A percentile compares a stretch with the other conserved stretches of the same genome.
Evolutionary conservation across 2,888 invertebrate species (phyloP).

Genomic region (Patella pellucida): DNA sequence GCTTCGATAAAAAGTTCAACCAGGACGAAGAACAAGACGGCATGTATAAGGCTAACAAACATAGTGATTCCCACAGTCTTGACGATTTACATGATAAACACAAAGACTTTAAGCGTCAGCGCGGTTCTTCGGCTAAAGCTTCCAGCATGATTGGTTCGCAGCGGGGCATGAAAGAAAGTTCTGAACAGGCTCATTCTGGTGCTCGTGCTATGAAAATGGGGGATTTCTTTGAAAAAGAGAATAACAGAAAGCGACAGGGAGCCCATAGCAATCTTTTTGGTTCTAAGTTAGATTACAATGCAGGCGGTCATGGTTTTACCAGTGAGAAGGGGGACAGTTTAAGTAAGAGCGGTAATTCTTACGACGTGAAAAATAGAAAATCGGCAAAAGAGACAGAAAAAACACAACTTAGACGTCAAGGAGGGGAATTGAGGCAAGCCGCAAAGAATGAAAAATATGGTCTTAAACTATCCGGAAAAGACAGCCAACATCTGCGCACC

Average conservation of each 20-base stretch:
- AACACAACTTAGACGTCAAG: too few species aligned
- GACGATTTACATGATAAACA: background rate
- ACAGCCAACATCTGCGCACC: too few species aligned
- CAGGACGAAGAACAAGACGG: background rate
- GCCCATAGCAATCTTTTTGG: background rate
- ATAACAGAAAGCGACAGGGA: background rate
- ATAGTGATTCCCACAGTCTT: background rate
- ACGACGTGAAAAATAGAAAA: background rate
- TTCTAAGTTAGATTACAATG: background rate
- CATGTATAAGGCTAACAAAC: background rate
- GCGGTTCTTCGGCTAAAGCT: background rate
- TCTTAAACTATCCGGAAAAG: too few species aligned
- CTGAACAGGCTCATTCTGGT: background rate
- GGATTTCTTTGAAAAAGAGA: background rate
- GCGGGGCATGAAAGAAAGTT: background rate
- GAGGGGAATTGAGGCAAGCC: too few species aligned
- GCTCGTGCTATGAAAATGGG: background rate
- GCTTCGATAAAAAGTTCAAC: background rate
- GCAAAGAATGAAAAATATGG: too few species aligned
- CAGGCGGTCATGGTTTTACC: background rate
- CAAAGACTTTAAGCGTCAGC: background rate
- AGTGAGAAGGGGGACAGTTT: background rate
- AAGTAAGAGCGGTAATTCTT: background rate
- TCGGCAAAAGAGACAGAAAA: too few species aligned
- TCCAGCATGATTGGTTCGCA: background rate